These are phyloP conservation scores for Chymomyza caudatula DNA, from an alignment of 2,888 invertebrate genomes.

Conservation along the genomic window DNA sequence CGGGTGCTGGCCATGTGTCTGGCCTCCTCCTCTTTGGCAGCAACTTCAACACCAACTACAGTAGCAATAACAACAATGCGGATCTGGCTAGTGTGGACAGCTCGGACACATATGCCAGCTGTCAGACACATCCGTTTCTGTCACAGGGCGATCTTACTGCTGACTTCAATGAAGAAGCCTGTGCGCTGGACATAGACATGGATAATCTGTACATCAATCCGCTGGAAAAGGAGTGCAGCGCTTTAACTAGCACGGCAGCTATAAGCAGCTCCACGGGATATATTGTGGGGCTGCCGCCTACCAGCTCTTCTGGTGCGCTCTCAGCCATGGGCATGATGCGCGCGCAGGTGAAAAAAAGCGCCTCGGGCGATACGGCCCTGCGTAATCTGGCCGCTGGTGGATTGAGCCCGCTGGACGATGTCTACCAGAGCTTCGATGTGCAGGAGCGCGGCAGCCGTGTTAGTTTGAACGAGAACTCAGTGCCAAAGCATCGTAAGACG, in stretches of 20 bases:
- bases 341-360: conserved; percentile 85
- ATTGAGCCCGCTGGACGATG: conserved; percentile 81
- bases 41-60: conserved; percentile 68
- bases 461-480: conserved; percentile 83
- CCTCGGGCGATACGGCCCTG: conserved; percentile 87
- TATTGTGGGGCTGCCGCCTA: conserved; percentile 66
- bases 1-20: conserved; percentile 47
- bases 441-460: conserved; percentile 80
- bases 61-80: conserved; percentile 78
- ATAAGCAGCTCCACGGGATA: conserved; percentile 68
- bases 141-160: conserved; percentile 88
- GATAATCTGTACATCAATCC: conserved; percentile 94
- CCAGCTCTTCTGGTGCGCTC: conserved; percentile 58
- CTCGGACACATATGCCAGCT: conserved; percentile 97
- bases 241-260: conserved; percentile 25
- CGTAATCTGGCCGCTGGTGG: conserved; percentile 80
- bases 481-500: conserved; percentile 91
- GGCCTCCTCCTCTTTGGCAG: conserved; percentile 49
- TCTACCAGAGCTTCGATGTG: conserved; percentile 80
- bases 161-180: conserved; percentile 78
- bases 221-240: conserved; percentile 81
- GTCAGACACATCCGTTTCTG: conserved; percentile 96
- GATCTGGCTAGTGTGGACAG: conserved; percentile 84
- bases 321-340: conserved; percentile 78
- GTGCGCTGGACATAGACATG: conserved; percentile 80